Percentiles rank a stretch among this genome's conserved stretches.
Evolutionary conservation across 2,888 invertebrate species (phyloP).

Genomic region (Zygothrica quintamaculata): DNA sequence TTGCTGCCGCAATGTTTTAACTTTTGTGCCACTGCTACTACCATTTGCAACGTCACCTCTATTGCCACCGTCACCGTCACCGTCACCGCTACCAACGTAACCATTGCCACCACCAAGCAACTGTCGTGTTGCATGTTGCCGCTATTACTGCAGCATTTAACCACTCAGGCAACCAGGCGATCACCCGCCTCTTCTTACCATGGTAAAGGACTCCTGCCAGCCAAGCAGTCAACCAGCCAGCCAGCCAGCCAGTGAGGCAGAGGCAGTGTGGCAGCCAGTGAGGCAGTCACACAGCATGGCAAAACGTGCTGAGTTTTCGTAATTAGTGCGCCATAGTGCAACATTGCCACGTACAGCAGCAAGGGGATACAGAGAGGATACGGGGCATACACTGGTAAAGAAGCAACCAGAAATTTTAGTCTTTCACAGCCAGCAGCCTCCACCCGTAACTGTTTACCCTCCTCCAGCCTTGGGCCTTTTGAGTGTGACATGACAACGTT

Average conservation of each 20-base stretch:
- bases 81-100: conserved; percentile 8
- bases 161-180: conserved; percentile 64
- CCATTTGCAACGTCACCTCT: too few species aligned
- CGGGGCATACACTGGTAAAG: conserved; percentile 32
- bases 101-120: conserved; percentile 31
- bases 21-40: conserved; percentile 55
- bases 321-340: conserved; percentile 78
- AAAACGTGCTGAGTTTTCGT: conserved; percentile 79
- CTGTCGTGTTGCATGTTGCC: conserved; percentile 79
- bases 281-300: conserved; percentile 61
- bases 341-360: conserved; percentile 60
- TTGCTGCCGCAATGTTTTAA: conserved; percentile 80
- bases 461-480: conserved; percentile 69
- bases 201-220: conserved; percentile 8
- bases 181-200: conserved; percentile 22
- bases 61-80: conserved; percentile 31
- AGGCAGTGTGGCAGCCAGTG: conserved; percentile 15
- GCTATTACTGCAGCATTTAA: conserved; percentile 79
- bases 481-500: conserved; percentile 65
- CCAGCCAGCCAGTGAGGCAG: conserved; percentile 28
- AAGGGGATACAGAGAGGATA: neutral
- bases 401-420: conserved; percentile 34
- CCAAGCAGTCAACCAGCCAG: conserved; percentile 30
- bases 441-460: conserved; percentile 21
- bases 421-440: neutral